phyloP scores from a whole-genome alignment of 2,888 invertebrate species.

The Ormyrus rosae region DNA sequence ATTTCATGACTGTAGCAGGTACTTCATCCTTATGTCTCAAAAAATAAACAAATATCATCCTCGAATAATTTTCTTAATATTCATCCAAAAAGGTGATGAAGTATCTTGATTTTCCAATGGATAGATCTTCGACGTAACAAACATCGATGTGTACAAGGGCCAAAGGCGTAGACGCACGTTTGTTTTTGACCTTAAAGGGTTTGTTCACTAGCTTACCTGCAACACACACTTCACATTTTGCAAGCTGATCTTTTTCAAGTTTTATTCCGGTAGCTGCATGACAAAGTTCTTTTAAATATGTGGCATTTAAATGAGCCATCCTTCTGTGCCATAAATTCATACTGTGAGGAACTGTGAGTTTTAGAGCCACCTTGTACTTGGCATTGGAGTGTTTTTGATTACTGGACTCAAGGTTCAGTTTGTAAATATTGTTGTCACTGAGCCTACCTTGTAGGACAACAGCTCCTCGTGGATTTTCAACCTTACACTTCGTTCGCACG shows the following conservation, averaged over 20 bases:
- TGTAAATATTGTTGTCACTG: background rate
- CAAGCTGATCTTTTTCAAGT: background rate
- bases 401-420: too few relatives aligned
- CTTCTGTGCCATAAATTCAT: background rate
- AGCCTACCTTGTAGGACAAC: background rate
- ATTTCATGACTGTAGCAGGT: background rate
- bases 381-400: too few relatives aligned
- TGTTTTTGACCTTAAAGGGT: background rate
- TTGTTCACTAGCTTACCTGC: background rate
- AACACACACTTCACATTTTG: conserved; percentile 4
- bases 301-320: background rate
- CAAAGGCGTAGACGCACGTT: background rate
- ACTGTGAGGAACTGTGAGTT: too few relatives aligned
- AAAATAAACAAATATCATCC: conserved; percentile 1
- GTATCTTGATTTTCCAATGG: background rate
- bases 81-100: conserved; percentile 6
- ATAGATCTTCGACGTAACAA: background rate
- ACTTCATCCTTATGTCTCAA: background rate
- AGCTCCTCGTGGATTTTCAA: background rate
- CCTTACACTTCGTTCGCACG: background rate
- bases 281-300: background rate
- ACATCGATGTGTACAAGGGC: background rate
- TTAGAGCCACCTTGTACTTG: too few relatives aligned
- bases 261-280: background rate
- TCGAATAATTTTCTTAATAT: too few relatives aligned